Percentiles rank a stretch among this genome's conserved stretches.
Conservation (phyloP, 2,888 invertebrate species). For the Eupithecia abbreviata region DNA sequence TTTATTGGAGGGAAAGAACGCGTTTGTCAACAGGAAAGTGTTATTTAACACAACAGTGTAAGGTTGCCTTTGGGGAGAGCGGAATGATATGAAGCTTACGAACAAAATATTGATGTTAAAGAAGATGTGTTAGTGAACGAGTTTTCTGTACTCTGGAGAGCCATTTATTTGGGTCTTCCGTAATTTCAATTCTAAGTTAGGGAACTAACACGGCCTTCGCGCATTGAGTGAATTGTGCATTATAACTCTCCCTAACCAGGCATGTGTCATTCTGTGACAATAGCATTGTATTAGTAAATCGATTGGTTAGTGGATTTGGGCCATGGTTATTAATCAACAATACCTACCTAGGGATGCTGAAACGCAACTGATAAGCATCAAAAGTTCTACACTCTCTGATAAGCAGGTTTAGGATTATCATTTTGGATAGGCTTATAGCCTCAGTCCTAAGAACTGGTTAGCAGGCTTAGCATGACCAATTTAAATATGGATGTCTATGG, state of each 20-base stretch:
- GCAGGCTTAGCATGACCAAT: neutral
- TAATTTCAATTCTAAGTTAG: neutral
- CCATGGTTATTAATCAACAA: neutral
- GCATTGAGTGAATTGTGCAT: neutral
- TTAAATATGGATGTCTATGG: neutral
- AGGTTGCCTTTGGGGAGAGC: conserved; percentile 5
- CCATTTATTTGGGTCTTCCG: neutral
- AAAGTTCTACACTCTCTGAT: no score
- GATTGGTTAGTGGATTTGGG: neutral
- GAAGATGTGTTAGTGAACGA: neutral
- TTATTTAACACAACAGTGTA: conserved; percentile 30
- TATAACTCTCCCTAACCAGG: neutral
- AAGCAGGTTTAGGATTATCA: no score
- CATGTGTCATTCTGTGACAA: neutral
- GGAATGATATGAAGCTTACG: neutral
- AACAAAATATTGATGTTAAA: conserved; percentile 5
- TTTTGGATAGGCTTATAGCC: no score
- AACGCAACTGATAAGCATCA: no score
- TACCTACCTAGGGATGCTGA: no score
- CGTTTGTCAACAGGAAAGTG: conserved; percentile 21
- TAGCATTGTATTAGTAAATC: neutral
- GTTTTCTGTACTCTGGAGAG: neutral
- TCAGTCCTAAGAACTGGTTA: no score
- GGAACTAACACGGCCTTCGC: neutral
- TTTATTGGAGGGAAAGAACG: conserved; percentile 29